Conservation (phyloP, 1,140 invertebrate species). For the Macrocentrus cingulum region DNA sequence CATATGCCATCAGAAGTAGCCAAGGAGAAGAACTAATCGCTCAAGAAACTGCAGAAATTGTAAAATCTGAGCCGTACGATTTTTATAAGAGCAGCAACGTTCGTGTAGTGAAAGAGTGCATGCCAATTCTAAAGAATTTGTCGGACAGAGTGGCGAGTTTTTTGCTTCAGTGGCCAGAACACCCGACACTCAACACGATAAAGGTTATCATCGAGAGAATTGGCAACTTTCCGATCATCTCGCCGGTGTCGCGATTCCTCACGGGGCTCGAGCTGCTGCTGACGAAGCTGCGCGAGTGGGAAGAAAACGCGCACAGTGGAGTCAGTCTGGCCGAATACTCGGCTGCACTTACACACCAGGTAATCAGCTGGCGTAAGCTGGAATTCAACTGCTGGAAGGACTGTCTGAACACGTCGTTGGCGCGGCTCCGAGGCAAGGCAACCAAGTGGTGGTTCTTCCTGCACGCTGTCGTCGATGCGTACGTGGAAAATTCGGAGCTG, state of each 20-base stretch:
- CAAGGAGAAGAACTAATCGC: constrained; percentile 15
- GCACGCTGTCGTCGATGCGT: constrained; percentile 69
- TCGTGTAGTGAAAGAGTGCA: constrained; percentile 72
- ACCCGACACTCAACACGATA: constrained; percentile 81
- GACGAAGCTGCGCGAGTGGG: constrained; percentile 86
- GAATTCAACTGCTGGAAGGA: constrained; percentile 88
- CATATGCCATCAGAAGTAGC: constrained; percentile 26
- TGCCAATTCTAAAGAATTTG: constrained; percentile 68
- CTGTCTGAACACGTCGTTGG: constrained; percentile 67
- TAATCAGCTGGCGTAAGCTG: constrained; percentile 88
- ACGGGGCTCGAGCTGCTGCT: constrained; percentile 88
- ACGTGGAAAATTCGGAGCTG: constrained; percentile 35
- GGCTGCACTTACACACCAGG: constrained; percentile 72
- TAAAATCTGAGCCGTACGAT: constrained; percentile 63
- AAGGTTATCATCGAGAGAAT: constrained; percentile 74
- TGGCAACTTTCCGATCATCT: constrained; percentile 74
- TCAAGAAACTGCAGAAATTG: constrained; percentile 29
- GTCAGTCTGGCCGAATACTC: constrained; percentile 79
- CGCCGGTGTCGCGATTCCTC: constrained; percentile 84
- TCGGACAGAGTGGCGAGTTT: constrained; percentile 67
- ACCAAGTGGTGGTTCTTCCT: constrained; percentile 91
- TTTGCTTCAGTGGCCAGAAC: constrained; percentile 85
- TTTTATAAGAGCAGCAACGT: constrained; percentile 88
- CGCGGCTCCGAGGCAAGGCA: constrained; percentile 65
- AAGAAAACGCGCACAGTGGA: constrained; percentile 82